These are phyloP conservation scores for Chrysolina oricalcia DNA, from an alignment of 2,888 invertebrate species.

Conservation along the genomic window DNA sequence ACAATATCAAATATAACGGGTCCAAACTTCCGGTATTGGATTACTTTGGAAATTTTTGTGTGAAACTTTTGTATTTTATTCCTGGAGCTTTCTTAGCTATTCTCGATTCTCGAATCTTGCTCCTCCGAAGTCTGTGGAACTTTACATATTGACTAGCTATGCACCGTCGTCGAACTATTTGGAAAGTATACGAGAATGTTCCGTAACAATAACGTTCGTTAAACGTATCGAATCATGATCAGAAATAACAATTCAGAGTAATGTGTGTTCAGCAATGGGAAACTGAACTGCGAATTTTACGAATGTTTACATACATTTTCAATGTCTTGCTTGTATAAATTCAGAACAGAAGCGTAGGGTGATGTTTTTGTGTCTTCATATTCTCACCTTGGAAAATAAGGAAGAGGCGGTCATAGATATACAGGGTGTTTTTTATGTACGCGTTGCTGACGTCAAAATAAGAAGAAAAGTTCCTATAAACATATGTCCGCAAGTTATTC, in stretches of 20 bases:
- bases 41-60: conserved; percentile 59
- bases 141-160: conserved; percentile 45
- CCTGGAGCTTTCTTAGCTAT: conserved; percentile 48
- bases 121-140: conserved; percentile 41
- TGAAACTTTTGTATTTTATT: conserved; percentile 58
- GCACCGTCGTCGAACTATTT: conserved; percentile 36
- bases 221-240: neutral
- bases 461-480: too few relatives aligned
- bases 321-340: too few relatives aligned
- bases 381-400: too few relatives aligned
- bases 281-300: neutral
- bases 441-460: too few relatives aligned
- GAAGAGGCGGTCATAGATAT: too few relatives aligned
- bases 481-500: too few relatives aligned
- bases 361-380: too few relatives aligned
- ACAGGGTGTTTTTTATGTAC: too few relatives aligned
- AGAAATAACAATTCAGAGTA: neutral
- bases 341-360: too few relatives aligned
- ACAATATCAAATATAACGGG: conserved; percentile 59
- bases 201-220: conserved; percentile 3
- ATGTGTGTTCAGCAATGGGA: neutral
- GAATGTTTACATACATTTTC: too few relatives aligned
- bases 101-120: conserved; percentile 46
- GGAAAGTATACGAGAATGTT: conserved; percentile 30
- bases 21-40: conserved; percentile 58